A percentile compares a stretch with the other conserved stretches of the same genome.
phyloP scores from a whole-genome alignment of 2,888 invertebrate genomes.

The Laspeyria flexula region DNA sequence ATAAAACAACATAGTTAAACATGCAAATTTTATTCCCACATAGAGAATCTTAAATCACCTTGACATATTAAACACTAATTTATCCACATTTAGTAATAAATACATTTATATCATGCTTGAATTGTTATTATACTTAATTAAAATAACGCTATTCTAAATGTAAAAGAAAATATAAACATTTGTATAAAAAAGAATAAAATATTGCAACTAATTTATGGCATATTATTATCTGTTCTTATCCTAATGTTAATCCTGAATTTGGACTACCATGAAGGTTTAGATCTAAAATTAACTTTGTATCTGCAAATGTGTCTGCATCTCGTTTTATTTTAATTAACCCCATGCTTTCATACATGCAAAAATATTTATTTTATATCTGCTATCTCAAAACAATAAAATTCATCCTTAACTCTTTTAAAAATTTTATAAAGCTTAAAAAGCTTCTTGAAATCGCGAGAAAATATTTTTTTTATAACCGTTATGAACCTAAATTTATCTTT shows the following conservation, averaged over 20 bases:
- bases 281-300: background rate
- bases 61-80: constrained; percentile 26
- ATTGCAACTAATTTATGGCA: constrained; percentile 81
- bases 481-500: no score
- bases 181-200: constrained; percentile 57
- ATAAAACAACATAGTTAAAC: constrained; percentile 31
- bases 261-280: background rate
- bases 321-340: no score
- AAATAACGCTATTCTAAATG: constrained; percentile 18
- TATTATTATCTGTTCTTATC: constrained; percentile 53
- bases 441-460: no score
- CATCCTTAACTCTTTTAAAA: no score
- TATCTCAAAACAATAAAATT: no score
- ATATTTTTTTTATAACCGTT: no score
- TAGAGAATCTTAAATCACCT: constrained; percentile 41
- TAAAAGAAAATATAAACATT: constrained; percentile 44
- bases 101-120: constrained; percentile 37
- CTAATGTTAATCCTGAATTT: constrained; percentile 2
- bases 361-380: no score
- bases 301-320: no score
- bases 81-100: constrained; percentile 43
- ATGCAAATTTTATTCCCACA: constrained; percentile 46
- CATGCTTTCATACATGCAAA: no score
- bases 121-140: constrained; percentile 18
- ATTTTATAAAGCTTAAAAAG: no score